Evolutionary conservation across 2,797 vertebrate genomes (phyloP), one percentile per base, ranked within the genome.

Genomic region (Sorex maritimensis): DNA sequence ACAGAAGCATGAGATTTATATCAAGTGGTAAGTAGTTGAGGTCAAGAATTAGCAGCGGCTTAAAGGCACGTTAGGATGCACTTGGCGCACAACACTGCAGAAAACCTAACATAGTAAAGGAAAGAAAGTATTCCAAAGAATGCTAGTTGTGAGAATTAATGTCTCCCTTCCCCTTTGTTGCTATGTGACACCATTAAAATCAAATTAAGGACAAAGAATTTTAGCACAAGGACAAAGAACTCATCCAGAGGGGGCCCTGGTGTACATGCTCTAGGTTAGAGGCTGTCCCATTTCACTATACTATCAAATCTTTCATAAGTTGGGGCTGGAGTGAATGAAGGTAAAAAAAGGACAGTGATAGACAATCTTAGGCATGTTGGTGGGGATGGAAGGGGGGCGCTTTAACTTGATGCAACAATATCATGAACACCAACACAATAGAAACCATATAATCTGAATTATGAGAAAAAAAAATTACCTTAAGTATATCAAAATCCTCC

Each of bases 51-150:
- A 73, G 4, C 17, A 52, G 26, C n/a, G 46, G 6, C 7, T 67
- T 49, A 71, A 85, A 80, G 69, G 44, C 26, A n/a, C 7, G 23
- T 0, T 38, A 15, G 52, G 23, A n/a, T 83, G 17, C 34, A 17
- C 55, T 78, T 72, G 52, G 72, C 44, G 23, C 26, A 71, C 26
- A 34, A 23, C 15, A 46, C 52, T 17, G 28, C 1, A 65, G 74
- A 84, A 61, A 72, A 23, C 83, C 21, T 67, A 44, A 79, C 72
- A 44, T 15, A 55, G 61, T 26, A 83, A 79, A 65, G 23, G 5
- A 69, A 94, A 41, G 65, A 58, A 38, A 12, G 17, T 74, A n/a
- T 83, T 73, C 61, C 55, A 75, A 91, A 88, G 21, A 77, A 91
- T 67, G 23, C 24, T 91, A 71, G 67, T 17, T 72, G 12, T 28